Base-by-base conservation (phyloP, 2,797 vertebrate genomes). In the Premnoplex brunnescens region DNA sequence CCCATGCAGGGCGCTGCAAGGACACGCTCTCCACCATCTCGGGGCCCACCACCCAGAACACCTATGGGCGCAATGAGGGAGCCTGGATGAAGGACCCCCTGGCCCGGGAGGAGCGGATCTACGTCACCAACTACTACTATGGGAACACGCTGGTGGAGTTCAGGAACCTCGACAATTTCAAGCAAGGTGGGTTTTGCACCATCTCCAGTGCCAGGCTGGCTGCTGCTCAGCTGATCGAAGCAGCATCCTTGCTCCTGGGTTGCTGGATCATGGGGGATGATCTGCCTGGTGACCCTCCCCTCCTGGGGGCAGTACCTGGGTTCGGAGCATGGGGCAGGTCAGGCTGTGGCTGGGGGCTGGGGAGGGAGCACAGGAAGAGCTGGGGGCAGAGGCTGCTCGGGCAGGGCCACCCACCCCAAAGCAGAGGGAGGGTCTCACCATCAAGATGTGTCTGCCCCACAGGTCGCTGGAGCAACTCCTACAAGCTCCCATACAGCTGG, bases 71-170 rank as follows among this genome's bases (percentile, higher is more conserved):
- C 83, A 99, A 98, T 0, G 99, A 99, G 94, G 99, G 99, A 4
- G 99, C 99, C 11, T 99, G 99, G 99, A 99, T 99, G 99, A 99
- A 99, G 97, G 99, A 99, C 89, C 99, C 99, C 1, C 97, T 99
- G 90, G 98, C 99, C n/a, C 97, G 84, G 48, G 98, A 98, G 18
- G 98, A 99, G 89, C 98, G 98, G 85, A 99, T 99, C 81, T 99
- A 99, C 0, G 98, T 99, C 55, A 99, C 99, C 83, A 99, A 99
- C 95, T 99, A 99, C 91, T 99, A 99, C 93, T 99, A 99, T 0
- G 99, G 99, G 90, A 99, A 99, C 97, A 99, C 98, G 0, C 97
- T 99, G 69, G 98, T 99, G 87, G 99, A 99, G 97, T 99, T 99
- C 97, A 98, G 98, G 80, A 99, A 98, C 97, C 97, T 99, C 41